phyloP scores from a whole-genome alignment of 2,113 vertebrate species.

The Xiphophorus couchianus region DNA sequence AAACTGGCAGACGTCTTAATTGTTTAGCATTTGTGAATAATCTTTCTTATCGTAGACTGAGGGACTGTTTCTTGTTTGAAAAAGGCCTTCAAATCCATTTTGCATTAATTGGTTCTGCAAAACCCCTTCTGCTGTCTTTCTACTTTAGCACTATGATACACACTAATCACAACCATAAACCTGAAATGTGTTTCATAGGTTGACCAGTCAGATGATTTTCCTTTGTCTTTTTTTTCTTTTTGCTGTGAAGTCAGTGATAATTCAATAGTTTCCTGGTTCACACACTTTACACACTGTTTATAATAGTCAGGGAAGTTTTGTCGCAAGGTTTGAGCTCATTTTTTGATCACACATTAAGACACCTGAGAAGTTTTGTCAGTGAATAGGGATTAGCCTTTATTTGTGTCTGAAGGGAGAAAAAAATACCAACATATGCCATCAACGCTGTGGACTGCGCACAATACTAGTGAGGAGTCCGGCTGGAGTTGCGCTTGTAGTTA shows the following conservation, averaged over 20 bases:
- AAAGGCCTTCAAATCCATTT: too few relatives aligned
- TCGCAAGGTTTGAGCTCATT: not conserved
- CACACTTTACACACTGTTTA: not conserved
- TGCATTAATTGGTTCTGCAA: too few relatives aligned
- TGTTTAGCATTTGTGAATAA: too few relatives aligned
- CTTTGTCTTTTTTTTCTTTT: not conserved
- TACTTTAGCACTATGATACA: too few relatives aligned
- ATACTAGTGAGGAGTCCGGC: conserved; percentile 66
- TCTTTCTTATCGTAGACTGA: too few relatives aligned
- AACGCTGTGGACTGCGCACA: conserved; percentile 71
- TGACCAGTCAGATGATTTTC: too few relatives aligned
- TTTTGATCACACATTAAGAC: conserved; percentile 46
- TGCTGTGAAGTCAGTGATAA: not conserved
- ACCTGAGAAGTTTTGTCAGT: conserved; percentile 46
- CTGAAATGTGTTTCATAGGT: too few relatives aligned
- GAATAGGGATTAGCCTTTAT: conserved; percentile 79
- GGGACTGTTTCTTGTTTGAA: too few relatives aligned
- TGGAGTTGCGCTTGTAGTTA: conserved; percentile 64
- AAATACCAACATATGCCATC: conserved; percentile 72
- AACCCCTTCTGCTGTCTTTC: too few relatives aligned
- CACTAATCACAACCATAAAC: too few relatives aligned
- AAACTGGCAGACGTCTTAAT: too few relatives aligned
- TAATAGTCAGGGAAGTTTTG: not conserved
- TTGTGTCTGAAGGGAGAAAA: conserved; percentile 64
- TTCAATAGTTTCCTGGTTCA: not conserved